Evolutionary conservation across 2,113 vertebrate genomes (phyloP).

Genomic region (Semicossyphus pulcher): DNA sequence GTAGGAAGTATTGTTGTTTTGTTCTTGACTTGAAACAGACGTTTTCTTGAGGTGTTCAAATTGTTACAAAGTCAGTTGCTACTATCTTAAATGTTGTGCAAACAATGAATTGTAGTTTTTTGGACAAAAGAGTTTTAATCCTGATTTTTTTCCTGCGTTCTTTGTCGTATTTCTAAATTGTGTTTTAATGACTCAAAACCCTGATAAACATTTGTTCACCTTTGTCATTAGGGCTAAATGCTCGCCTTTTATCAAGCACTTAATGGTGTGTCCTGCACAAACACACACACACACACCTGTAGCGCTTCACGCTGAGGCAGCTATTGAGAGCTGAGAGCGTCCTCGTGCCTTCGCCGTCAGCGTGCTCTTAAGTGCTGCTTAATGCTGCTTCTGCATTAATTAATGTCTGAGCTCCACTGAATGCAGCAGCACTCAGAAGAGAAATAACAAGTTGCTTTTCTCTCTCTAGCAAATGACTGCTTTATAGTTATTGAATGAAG

Average conservation of each 20-base stretch:
- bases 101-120: too few species aligned
- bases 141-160: not conserved
- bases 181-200: not conserved
- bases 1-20: too few species aligned
- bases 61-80: too few species aligned
- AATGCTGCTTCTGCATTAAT: conserved; percentile 64
- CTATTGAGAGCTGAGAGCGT: conserved; percentile 41
- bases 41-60: too few species aligned
- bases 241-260: conserved; percentile 33
- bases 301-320: not conserved
- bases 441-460: conserved; percentile 31
- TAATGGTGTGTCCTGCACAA: conserved; percentile 5
- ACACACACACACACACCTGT: conserved; percentile 46
- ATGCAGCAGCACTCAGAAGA: conserved; percentile 37
- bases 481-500: conserved; percentile 34
- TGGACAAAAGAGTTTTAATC: too few species aligned
- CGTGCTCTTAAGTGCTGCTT: conserved; percentile 57
- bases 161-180: not conserved
- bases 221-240: conserved; percentile 12
- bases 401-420: conserved; percentile 51
- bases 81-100: too few species aligned
- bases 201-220: conserved; percentile 6
- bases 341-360: conserved; percentile 32
- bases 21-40: too few species aligned
- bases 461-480: conserved; percentile 39